Percentiles rank a stretch among this genome's conserved stretches.
Evolutionary conservation across 2,797 vertebrate species (phyloP).

Genomic region (Hyperoplus lanceolatus): DNA sequence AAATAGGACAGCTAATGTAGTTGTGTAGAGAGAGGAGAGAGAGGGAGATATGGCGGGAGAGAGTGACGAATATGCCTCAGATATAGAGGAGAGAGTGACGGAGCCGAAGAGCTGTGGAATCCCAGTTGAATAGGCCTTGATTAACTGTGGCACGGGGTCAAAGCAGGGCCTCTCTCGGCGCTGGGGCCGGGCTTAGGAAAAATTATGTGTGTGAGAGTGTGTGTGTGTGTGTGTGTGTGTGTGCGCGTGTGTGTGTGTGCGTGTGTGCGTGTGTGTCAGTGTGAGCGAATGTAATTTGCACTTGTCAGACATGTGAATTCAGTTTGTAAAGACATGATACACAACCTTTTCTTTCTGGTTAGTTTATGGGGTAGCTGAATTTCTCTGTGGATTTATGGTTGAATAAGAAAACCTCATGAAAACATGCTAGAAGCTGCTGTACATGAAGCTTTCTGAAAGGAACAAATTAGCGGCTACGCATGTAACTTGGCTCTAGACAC

Average conservation of each 20-base stretch:
- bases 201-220: constrained; percentile 30
- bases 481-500: background rate
- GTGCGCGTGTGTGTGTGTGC: constrained; percentile 2
- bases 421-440: background rate
- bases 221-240: constrained; percentile 5
- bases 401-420: constrained; percentile 13
- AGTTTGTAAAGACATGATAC: constrained; percentile 45
- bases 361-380: constrained; percentile 20
- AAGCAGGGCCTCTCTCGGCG: constrained; percentile 56
- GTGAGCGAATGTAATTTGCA: constrained; percentile 54
- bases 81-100: constrained; percentile 62
- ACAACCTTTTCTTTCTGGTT: constrained; percentile 18
- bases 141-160: constrained; percentile 74
- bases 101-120: constrained; percentile 61
- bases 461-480: background rate
- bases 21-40: constrained; percentile 27
- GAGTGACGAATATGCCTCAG: constrained; percentile 52
- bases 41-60: constrained; percentile 28
- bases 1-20: constrained; percentile 30
- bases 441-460: background rate
- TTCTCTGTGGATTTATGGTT: constrained; percentile 18
- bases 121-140: constrained; percentile 71
- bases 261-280: constrained; percentile 21
- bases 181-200: constrained; percentile 41
- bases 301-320: constrained; percentile 50